Evolutionary conservation across 2,797 vertebrate genomes (phyloP), one percentile per base, ranked within the genome.

Genomic region (Cottoperca gobio): DNA sequence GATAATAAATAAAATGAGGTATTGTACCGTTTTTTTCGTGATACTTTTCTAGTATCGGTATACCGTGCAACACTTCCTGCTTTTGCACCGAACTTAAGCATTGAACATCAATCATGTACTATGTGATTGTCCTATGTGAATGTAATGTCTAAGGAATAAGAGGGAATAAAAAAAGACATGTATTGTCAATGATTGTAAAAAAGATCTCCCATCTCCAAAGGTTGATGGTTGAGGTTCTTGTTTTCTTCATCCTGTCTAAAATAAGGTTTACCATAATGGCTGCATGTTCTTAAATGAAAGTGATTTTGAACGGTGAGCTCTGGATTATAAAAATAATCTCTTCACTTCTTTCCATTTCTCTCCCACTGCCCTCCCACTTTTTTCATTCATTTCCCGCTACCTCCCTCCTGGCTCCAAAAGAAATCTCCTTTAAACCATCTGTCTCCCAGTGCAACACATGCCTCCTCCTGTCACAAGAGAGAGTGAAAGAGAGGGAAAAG

Each of bases 361-460:
- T 82, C 69, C 70, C 59, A 76, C 72, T 67, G 52, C 61, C 69
- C 70, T 85, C 75, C 46, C 52, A 77, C 76, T 81, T 82, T 70
- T 68, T 74, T 50, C 37, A 72, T 82, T 89, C 49, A 77, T 79
- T 83, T 83, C 72, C 68, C 17, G 7, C 71, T 73, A 48, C 65
- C 64, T 78, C 70, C 74, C 70, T 85, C 63, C 83, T 76, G 86
- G 76, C 81, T 79, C 70, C 62, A 70, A 76, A 84, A 73, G n/a
- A 89, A 90, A 87, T 79, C 81, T 82, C 79, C 83, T 86, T 81
- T 85, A 73, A 90, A 87, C 92, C 92, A 93, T 93, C 92, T 92
- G 92, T 91, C 85, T 87, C 76, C 77, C 78, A 76, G 65, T 8
- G 59, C 78, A 86, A 82, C 85, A 83, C 84, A 89, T 80, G 82